Evolutionary conservation across 2,113 vertebrate species (phyloP).

Genomic region (Bufo bufo): DNA sequence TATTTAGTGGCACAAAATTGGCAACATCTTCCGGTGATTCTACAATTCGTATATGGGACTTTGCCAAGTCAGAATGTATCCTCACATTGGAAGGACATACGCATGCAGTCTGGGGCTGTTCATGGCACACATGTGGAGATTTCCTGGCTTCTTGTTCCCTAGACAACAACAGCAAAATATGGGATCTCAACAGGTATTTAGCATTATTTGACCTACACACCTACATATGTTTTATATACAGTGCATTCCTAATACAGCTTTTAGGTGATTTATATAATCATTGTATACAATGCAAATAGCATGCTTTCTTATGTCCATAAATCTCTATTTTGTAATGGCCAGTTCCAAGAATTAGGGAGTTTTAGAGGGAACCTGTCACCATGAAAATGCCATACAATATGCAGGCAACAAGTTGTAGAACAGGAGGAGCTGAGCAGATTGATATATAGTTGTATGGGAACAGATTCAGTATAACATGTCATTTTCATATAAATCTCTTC

Average conservation of each 20-base stretch:
- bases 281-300: background rate
- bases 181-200: slow-evolving; percentile 77
- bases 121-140: slow-evolving; percentile 77
- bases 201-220: background rate
- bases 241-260: background rate
- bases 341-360: background rate
- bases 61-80: slow-evolving; percentile 66
- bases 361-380: background rate
- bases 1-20: slow-evolving; percentile 69
- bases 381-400: too few species aligned
- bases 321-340: background rate
- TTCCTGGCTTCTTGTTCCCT: slow-evolving; percentile 84
- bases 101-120: slow-evolving; percentile 74
- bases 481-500: too few species aligned
- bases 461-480: too few species aligned
- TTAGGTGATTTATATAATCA: background rate
- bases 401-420: too few species aligned
- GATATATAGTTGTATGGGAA: too few species aligned
- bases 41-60: slow-evolving; percentile 76
- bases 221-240: background rate
- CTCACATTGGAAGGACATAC: slow-evolving; percentile 75
- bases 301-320: background rate
- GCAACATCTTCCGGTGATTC: slow-evolving; percentile 75
- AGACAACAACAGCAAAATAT: slow-evolving; percentile 77
- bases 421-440: too few species aligned